Conservation (phyloP, 2,797 vertebrate genomes). For the Acanthurus leucopareius region DNA sequence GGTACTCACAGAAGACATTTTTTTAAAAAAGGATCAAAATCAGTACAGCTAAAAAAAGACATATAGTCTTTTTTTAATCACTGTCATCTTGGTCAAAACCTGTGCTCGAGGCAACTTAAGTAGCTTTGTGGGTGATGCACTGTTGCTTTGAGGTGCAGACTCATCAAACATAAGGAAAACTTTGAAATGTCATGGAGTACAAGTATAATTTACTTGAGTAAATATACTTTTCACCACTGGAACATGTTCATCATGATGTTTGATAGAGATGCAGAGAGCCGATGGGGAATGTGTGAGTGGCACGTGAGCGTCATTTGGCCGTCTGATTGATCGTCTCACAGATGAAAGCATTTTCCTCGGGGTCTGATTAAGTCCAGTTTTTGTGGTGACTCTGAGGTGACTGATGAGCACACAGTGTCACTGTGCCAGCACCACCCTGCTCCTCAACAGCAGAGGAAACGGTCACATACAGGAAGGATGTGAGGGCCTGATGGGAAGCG, state of each 20-base stretch:
- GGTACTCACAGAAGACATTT: too few relatives aligned
- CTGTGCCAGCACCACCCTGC: constrained; percentile 41
- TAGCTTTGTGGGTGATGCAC: too few relatives aligned
- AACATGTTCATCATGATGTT: not conserved
- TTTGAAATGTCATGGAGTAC: too few relatives aligned
- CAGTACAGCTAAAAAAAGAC: too few relatives aligned
- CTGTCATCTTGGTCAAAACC: too few relatives aligned
- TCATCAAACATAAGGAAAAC: too few relatives aligned
- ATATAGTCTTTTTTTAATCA: too few relatives aligned
- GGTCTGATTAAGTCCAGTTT: constrained; percentile 43
- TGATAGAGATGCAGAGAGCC: not conserved
- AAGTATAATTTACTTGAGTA: not conserved
- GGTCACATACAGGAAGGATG: constrained; percentile 70
- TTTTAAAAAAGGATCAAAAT: too few relatives aligned
- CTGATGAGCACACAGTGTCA: constrained; percentile 45
- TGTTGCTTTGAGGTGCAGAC: too few relatives aligned
- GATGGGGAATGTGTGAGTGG: not conserved
- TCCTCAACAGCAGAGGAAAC: constrained; percentile 58
- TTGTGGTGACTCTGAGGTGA: constrained; percentile 45
- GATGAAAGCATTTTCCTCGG: constrained; percentile 45
- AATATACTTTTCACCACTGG: not conserved
- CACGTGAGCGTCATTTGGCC: constrained; percentile 4
- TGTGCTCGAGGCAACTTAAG: too few relatives aligned
- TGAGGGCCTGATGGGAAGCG: constrained; percentile 68
- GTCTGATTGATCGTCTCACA: constrained; percentile 24